Evolutionary conservation across 2,888 invertebrate species (phyloP).

Genomic region (Volucella bombylans): DNA sequence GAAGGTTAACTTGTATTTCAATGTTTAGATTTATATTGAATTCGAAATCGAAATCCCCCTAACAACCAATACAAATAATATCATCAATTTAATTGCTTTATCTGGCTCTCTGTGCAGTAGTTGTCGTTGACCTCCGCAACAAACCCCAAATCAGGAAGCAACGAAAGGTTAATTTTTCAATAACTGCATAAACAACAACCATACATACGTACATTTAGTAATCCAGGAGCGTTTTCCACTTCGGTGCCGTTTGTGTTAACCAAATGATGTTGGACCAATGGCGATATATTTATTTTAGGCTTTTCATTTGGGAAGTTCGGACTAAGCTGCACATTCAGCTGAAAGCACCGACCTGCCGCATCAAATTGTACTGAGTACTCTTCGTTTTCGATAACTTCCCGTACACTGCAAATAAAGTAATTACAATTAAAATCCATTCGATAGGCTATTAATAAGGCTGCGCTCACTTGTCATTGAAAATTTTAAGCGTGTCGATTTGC

Average conservation of each 20-base stretch:
- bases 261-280: conserved; percentile 88
- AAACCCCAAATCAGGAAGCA: background rate
- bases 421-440: conserved; percentile 9
- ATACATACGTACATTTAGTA: conserved; percentile 85
- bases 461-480: conserved; percentile 90
- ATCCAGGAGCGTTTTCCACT: conserved; percentile 88
- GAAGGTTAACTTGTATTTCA: too few relatives aligned
- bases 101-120: too few relatives aligned
- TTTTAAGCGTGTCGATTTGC: conserved; percentile 91
- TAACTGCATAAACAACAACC: background rate
- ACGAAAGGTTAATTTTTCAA: conserved; percentile 20
- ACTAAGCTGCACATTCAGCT: conserved; percentile 86
- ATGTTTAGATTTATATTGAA: too few relatives aligned
- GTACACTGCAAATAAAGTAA: conserved; percentile 84
- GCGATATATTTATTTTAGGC: conserved; percentile 87
- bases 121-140: too few relatives aligned
- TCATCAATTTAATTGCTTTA: too few relatives aligned
- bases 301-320: conserved; percentile 90
- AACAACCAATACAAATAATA: too few relatives aligned
- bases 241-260: conserved; percentile 87
- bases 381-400: conserved; percentile 87
- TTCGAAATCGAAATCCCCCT: too few relatives aligned
- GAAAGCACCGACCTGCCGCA: conserved; percentile 86
- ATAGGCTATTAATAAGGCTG: conserved; percentile 10
- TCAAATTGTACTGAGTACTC: conserved; percentile 89